A percentile compares a stretch with the other conserved stretches of the same genome.
Evolutionary conservation across 2,113 vertebrate genomes (phyloP).

Genomic region (Thamnophis sirtalis): DNA sequence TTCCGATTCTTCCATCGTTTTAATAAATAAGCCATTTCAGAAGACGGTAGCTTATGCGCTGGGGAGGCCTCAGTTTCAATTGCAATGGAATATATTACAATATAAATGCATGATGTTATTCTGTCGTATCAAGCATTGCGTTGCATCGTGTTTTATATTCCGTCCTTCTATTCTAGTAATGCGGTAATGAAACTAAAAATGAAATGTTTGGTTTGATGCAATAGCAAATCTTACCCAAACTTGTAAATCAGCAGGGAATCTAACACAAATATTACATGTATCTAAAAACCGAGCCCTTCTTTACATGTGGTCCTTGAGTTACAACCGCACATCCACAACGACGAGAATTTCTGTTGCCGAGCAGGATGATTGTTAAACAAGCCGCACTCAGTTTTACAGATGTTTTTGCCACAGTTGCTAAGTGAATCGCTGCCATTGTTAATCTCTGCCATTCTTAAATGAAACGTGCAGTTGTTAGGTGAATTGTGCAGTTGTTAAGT

Average conservation of each 20-base stretch:
- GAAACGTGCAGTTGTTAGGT: too few species aligned
- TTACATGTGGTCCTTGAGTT: neutral
- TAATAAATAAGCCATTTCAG: neutral
- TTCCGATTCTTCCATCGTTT: neutral
- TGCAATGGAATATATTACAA: neutral
- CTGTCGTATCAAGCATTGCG: neutral
- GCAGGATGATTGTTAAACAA: neutral
- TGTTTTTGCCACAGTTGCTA: too few species aligned
- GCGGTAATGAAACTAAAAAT: neutral
- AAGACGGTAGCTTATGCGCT: neutral
- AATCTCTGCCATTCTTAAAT: too few species aligned
- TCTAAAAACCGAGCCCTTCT: neutral
- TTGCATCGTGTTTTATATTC: neutral
- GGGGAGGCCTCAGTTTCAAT: neutral
- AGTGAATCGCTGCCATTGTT: too few species aligned
- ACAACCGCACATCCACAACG: neutral
- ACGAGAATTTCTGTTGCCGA: neutral
- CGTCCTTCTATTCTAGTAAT: neutral
- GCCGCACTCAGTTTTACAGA: too few species aligned
- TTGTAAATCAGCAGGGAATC: neutral
- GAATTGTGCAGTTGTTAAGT: too few species aligned
- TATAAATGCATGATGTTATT: neutral
- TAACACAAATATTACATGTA: neutral
- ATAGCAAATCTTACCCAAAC: neutral
- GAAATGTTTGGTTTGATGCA: neutral